Evolutionary conservation across 2,113 vertebrate species (phyloP), one percentile per base, ranked within the genome.

Genomic region (Thunnus maccoyii): DNA sequence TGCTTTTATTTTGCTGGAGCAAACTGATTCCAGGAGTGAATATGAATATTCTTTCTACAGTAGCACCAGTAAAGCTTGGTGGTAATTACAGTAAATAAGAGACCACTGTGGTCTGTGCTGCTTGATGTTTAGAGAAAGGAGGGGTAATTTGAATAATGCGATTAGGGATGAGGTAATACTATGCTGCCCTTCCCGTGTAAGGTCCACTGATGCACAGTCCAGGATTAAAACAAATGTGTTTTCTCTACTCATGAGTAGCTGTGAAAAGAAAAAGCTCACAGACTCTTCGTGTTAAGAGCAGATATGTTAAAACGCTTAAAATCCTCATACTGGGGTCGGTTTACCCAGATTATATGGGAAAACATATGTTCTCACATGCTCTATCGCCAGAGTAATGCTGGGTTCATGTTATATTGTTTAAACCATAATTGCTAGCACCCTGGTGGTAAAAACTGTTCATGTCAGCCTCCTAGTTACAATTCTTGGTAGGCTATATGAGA

Each of bases 141-240:
- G 6, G 20, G 46, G 57, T 66, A 14, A 58, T 50, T 69, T 54
- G 55, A 82, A 72, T 82, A 60, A 79, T 58, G 58, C 2, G 27
- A 85, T 72, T 50, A 68, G 9, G 22, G 48, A 52, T 77, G 64
- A 72, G 56, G 61, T 67, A 57, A 65, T 30, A 55, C 56, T 55
- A 12, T 9, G 5, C 48, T 58, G 62, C 68, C 47, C 48, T 8
- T 69, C 57, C 58, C 30, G 67, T 64, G 47, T 64, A 18, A 27
- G 52, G 46, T 58, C 32, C 48, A 75, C 46, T 1, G 18, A 27
- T 4, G 20, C 36, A 46, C 8, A 14, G 41, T 63, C 48, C 54
- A 65, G 60, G 57, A 71, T 84, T 66, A 81, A 56, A 56, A 22
- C 55, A 51, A 47, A 46, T 70, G 58, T 66, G 72, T 70, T 62